Evolutionary conservation across 2,113 vertebrate species (phyloP).

Genomic region (Cepphus grylle): DNA sequence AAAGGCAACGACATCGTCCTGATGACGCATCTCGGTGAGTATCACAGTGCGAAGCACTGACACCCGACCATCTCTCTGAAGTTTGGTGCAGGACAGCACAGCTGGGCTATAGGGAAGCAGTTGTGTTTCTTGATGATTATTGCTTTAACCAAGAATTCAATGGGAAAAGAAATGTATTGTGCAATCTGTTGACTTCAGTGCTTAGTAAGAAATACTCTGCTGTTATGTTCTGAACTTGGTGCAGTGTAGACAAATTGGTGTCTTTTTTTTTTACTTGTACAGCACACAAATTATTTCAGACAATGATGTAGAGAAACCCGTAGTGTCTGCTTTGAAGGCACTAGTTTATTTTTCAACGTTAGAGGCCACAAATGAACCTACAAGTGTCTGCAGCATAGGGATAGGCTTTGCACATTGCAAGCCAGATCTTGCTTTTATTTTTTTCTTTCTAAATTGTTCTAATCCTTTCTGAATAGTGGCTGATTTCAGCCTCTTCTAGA

Average conservation of each 20-base stretch:
- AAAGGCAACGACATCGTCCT: conserved; percentile 66
- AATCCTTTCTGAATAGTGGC: not conserved
- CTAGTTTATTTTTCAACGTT: not conserved
- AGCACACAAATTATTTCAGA: not conserved
- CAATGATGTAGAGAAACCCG: not conserved
- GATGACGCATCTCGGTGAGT: conserved; percentile 81
- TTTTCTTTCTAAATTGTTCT: not conserved
- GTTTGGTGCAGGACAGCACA: not conserved
- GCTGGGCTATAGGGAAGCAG: not conserved
- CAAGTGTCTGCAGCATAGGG: not conserved
- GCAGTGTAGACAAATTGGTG: not conserved
- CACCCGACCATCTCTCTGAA: not conserved
- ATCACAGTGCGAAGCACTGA: not conserved
- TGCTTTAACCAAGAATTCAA: not conserved
- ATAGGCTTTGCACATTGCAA: not conserved
- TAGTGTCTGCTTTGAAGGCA: not conserved
- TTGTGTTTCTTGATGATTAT: not conserved
- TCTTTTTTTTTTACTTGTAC: not conserved
- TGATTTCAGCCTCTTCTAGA: not conserved
- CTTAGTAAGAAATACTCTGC: not conserved
- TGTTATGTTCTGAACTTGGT: not conserved
- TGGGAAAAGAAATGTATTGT: accelerated
- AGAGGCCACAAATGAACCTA: not conserved
- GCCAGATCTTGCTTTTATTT: not conserved
- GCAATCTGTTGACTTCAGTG: not conserved